These are phyloP conservation scores for Andrena marginata DNA, from an alignment of 2,888 invertebrate species.

Conservation along the genomic window DNA sequence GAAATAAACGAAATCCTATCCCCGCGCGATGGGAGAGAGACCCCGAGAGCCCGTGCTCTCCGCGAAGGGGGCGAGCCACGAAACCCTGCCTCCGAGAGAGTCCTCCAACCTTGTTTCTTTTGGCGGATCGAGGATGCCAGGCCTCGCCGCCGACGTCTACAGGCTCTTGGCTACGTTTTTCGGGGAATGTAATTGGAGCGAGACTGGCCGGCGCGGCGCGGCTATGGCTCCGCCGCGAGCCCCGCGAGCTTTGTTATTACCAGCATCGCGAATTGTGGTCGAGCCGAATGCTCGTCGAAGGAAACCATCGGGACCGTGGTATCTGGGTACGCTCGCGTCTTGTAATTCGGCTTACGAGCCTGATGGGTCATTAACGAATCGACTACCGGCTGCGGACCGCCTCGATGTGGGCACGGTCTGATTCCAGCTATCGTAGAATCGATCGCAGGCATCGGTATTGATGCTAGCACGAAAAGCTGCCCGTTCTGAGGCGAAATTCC, in stretches of 20 bases:
- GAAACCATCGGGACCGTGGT: background rate
- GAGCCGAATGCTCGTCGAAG: background rate
- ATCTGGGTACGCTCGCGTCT: background rate
- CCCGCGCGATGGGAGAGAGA: slow-evolving; percentile 77
- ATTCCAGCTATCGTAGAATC: background rate
- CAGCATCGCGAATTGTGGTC: background rate
- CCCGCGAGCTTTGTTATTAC: slow-evolving; percentile 9
- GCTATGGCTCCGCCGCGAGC: background rate
- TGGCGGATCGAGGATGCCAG: background rate
- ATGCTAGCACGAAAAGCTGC: too few species aligned
- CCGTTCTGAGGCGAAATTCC: too few species aligned
- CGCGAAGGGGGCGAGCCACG: slow-evolving; percentile 75
- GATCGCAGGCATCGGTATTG: too few species aligned
- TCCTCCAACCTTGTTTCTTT: slow-evolving; percentile 11
- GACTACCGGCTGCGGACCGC: background rate
- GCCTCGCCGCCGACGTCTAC: background rate
- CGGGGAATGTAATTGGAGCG: slow-evolving; percentile 19
- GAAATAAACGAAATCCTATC: slow-evolving; percentile 80
- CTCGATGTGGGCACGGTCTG: background rate
- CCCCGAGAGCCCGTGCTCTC: slow-evolving; percentile 26
- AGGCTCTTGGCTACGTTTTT: background rate
- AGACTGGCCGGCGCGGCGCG: background rate
- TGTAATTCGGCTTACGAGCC: slow-evolving; percentile 29
- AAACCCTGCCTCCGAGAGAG: too few species aligned
- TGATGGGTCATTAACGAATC: slow-evolving; percentile 42